Base-by-base conservation (phyloP, 2,888 invertebrate genomes). In the Thyatira batis region DNA sequence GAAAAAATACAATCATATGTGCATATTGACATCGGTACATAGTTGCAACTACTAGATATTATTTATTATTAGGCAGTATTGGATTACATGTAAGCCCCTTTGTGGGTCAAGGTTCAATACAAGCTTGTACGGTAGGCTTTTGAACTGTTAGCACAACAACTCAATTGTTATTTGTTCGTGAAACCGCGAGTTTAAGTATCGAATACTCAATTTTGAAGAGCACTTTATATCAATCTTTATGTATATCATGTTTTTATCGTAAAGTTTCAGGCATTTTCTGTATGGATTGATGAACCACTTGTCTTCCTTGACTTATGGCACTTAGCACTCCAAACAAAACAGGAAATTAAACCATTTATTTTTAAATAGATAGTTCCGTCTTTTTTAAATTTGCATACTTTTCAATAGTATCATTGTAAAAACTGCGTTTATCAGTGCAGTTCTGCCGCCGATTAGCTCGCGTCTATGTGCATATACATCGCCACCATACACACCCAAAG, bases 401-500 rank as follows among this genome's bases (percentile, higher is more conserved):
- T n/a, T n/a, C n/a, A n/a, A n/a, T n/a, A n/a, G n/a, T n/a, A n/a
- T n/a, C n/a, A n/a, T n/a, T n/a, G n/a, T n/a, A n/a, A 8, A 39
- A 39, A 39, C 39, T 8, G 39, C n/a, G n/a, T 33, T 33, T 0
- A 30, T 25, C 39, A 21, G n/a, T 23, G 27, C 30, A 3, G 20
- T 52, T 52, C 39, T 27, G 8, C 20, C 4, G 6, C 8, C 20
- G n/a, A 25, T 4, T 43, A 20, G 45, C 28, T 30, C 43, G 51
- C 54, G 10, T n/a, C 59, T 51, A 65, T 27, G 67, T 69, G 63
- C 65, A 70, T 63, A 69, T 69, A 61, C 59, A 49, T 23, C 57
- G 57, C 30, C 30, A 67, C 65, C 70, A 76, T 71, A 77, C 72
- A 77, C 73, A 73, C 68, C 71, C 60, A 63, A 58, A 64, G 66